Evolutionary conservation across 2,797 vertebrate species (phyloP).

Genomic region (Enteromius trimaculatus): DNA sequence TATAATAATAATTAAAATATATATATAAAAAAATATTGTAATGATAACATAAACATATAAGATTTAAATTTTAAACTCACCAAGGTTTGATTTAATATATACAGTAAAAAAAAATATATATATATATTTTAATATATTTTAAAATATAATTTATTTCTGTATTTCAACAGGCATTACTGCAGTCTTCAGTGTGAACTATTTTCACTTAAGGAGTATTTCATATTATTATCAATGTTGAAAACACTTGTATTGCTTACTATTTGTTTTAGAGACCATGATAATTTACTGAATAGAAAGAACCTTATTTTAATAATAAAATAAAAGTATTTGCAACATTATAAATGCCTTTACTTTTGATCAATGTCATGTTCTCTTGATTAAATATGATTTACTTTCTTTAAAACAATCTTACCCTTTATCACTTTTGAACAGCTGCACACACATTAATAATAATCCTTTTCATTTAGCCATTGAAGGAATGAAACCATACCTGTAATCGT

Average conservation of each 20-base stretch:
- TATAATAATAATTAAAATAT: neutral
- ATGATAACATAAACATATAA: neutral
- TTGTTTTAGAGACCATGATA: neutral
- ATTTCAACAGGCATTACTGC: neutral
- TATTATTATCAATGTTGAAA: neutral
- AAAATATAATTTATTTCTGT: neutral
- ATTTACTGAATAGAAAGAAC: neutral
- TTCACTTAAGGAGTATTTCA: neutral
- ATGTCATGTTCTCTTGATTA: neutral
- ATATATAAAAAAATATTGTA: neutral
- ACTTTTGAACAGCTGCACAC: neutral
- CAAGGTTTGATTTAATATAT: neutral
- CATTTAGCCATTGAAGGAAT: slow-evolving; percentile 42
- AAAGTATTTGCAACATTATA: neutral
- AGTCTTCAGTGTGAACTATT: neutral
- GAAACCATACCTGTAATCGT: slow-evolving; percentile 90
- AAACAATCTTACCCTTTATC: neutral
- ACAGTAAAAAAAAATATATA: neutral
- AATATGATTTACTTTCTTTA: neutral
- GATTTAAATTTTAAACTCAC: neutral
- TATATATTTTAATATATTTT: neutral
- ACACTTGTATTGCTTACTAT: neutral
- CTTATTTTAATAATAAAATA: neutral
- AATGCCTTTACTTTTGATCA: neutral
- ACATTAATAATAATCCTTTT: neutral